phyloP scores from a whole-genome alignment of 1,140 invertebrate species.

The Diploscapter pachys region DNA sequence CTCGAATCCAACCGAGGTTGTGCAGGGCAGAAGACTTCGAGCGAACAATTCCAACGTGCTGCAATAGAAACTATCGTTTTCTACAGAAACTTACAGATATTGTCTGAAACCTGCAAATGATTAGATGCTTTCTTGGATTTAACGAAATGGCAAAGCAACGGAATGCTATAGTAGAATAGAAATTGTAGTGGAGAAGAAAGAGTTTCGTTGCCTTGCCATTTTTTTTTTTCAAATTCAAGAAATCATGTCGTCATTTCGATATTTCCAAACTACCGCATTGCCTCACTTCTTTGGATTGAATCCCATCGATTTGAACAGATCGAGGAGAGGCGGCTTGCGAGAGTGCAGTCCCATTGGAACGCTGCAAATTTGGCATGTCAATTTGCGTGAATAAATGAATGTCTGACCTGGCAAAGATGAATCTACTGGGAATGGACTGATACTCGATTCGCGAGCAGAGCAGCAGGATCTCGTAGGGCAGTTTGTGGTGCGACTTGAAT shows the following conservation, averaged over 20 bases:
- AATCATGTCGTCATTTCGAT: no score
- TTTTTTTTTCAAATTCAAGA: no score
- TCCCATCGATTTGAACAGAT: no score
- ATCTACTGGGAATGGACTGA: neutral
- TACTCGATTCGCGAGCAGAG: slow-evolving; percentile 66
- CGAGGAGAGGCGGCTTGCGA: slow-evolving; percentile 75
- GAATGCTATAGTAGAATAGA: neutral
- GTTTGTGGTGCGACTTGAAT: slow-evolving; percentile 71
- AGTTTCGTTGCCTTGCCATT: slow-evolving; percentile 47
- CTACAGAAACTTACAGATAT: no score
- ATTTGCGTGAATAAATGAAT: neutral
- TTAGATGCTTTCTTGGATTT: slow-evolving; percentile 56
- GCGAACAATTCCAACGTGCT: slow-evolving; percentile 78
- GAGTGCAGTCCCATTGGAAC: slow-evolving; percentile 86
- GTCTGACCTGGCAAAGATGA: slow-evolving; percentile 24
- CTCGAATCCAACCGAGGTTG: slow-evolving; percentile 35
- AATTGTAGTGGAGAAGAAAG: slow-evolving; percentile 67
- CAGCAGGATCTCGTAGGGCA: slow-evolving; percentile 78
- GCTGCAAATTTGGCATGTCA: slow-evolving; percentile 66
- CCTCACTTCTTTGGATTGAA: no score
- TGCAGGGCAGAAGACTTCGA: slow-evolving; percentile 73
- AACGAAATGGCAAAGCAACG: no score
- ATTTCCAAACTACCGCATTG: no score
- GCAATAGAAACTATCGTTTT: slow-evolving; percentile 51
- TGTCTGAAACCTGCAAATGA: slow-evolving; percentile 65